phyloP scores from a whole-genome alignment of 2,113 vertebrate species.

The Clarias gariepinus region DNA sequence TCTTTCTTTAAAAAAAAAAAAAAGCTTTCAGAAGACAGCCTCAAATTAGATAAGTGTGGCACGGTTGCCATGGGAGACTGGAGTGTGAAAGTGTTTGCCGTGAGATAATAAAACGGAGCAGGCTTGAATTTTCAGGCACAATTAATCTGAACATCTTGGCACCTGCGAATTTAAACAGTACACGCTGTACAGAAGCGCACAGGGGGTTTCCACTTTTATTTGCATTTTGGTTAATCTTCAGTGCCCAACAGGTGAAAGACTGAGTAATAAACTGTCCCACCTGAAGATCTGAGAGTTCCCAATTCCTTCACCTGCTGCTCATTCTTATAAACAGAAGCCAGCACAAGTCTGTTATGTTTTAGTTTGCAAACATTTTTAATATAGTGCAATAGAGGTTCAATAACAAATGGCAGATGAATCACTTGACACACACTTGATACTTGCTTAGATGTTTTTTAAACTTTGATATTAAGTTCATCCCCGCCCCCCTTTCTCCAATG shows the following conservation, averaged over 20 bases:
- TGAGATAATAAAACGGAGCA: conserved; percentile 41
- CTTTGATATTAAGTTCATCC: background rate
- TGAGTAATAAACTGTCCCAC: conserved; percentile 24
- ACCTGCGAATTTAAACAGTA: conserved; percentile 45
- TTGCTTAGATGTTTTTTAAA: background rate
- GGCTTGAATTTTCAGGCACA: conserved; percentile 17
- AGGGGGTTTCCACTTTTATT: conserved; percentile 21
- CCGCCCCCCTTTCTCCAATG: background rate
- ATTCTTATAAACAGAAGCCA: conserved; percentile 14
- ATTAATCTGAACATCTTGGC: conserved; percentile 42
- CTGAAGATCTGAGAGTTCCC: conserved; percentile 7
- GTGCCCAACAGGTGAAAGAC: conserved; percentile 33
- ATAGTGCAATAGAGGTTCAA: too few species aligned
- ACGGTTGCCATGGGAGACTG: conserved; percentile 37
- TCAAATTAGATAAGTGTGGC: conserved; percentile 35
- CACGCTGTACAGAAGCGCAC: background rate
- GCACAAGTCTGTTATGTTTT: background rate
- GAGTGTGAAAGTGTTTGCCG: conserved; percentile 32
- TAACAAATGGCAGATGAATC: background rate
- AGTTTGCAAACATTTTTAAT: background rate
- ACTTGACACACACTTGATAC: background rate
- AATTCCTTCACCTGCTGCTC: conserved; percentile 13
- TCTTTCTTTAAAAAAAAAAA: background rate
- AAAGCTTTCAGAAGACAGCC: conserved; percentile 7
- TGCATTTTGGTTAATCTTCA: conserved; percentile 44